phyloP scores from a whole-genome alignment of 2,797 vertebrate genomes.

The Enteromius afrohamiltoni region DNA sequence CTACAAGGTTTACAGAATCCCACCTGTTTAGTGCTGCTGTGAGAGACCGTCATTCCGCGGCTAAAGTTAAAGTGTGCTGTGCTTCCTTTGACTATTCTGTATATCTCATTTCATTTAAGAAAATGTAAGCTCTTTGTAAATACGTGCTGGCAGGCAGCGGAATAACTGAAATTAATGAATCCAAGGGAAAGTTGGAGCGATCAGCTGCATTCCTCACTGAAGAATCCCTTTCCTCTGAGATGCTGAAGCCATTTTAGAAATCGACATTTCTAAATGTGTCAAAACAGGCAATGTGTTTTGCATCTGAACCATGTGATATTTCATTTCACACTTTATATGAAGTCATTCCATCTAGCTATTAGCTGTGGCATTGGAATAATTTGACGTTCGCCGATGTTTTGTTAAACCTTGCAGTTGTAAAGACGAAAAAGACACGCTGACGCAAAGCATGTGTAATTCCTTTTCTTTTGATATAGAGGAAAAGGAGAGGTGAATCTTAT shows the following conservation, averaged over 20 bases:
- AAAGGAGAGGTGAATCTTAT: constrained; percentile 51
- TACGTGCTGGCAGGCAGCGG: not conserved
- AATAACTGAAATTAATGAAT: not conserved
- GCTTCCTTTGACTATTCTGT: constrained; percentile 21
- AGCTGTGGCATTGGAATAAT: constrained; percentile 45
- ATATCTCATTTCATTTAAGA: constrained; percentile 9
- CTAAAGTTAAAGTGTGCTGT: constrained; percentile 20
- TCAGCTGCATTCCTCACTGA: constrained; percentile 32
- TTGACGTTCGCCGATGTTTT: constrained; percentile 55
- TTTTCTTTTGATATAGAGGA: constrained; percentile 11
- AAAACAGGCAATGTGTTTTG: not conserved
- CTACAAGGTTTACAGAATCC: constrained; percentile 64
- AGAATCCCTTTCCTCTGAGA: constrained; percentile 44
- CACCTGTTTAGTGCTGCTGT: constrained; percentile 72
- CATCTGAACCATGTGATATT: not conserved
- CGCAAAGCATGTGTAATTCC: constrained; percentile 64
- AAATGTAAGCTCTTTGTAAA: constrained; percentile 8
- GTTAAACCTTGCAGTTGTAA: constrained; percentile 57
- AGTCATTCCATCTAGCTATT: not conserved
- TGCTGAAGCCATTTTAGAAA: not conserved
- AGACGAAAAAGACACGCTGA: constrained; percentile 68
- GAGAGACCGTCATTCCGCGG: constrained; percentile 25
- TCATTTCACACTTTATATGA: not conserved
- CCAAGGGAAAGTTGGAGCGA: not conserved
- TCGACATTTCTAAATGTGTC: constrained; percentile 2